These are phyloP conservation scores for Phragmatobia fuliginosa DNA, from an alignment of 2,888 invertebrate genomes.

Conservation along the genomic window DNA sequence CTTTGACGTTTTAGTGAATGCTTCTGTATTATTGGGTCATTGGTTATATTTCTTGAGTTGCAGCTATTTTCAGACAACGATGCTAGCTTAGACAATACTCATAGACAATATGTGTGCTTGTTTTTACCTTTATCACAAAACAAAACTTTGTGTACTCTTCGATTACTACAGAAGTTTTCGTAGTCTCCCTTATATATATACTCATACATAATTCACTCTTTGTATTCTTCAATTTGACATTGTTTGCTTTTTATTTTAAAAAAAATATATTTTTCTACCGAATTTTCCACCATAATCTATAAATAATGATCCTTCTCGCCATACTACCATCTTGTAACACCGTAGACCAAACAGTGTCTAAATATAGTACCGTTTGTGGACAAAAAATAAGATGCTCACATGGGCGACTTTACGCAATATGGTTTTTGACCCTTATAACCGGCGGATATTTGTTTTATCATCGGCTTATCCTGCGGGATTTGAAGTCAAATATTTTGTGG, in stretches of 20 bases:
- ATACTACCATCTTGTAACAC: constrained; percentile 39
- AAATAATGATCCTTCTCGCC: constrained; percentile 37
- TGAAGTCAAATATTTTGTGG: constrained; percentile 54
- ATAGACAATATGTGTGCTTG: too few relatives aligned
- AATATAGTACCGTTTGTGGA: constrained; percentile 76
- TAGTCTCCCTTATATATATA: too few relatives aligned
- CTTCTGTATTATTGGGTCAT: too few relatives aligned
- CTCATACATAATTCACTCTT: too few relatives aligned
- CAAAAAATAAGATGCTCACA: constrained; percentile 79
- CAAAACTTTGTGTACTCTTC: too few relatives aligned
- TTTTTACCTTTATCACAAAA: too few relatives aligned
- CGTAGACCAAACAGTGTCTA: constrained; percentile 71
- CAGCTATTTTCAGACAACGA: too few relatives aligned
- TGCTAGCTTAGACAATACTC: too few relatives aligned
- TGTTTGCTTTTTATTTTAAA: neutral
- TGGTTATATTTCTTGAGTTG: too few relatives aligned
- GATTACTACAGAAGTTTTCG: too few relatives aligned
- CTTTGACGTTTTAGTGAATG: too few relatives aligned
- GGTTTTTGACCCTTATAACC: constrained; percentile 83
- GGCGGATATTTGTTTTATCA: constrained; percentile 83
- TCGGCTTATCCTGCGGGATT: constrained; percentile 75
- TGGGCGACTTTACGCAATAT: constrained; percentile 83
- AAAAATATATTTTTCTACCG: neutral
- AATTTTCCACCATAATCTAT: neutral
- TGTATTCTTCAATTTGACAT: neutral